These are phyloP conservation scores for Empidonax alnorum DNA, from an alignment of 2,113 vertebrate genomes.

Conservation along the genomic window DNA sequence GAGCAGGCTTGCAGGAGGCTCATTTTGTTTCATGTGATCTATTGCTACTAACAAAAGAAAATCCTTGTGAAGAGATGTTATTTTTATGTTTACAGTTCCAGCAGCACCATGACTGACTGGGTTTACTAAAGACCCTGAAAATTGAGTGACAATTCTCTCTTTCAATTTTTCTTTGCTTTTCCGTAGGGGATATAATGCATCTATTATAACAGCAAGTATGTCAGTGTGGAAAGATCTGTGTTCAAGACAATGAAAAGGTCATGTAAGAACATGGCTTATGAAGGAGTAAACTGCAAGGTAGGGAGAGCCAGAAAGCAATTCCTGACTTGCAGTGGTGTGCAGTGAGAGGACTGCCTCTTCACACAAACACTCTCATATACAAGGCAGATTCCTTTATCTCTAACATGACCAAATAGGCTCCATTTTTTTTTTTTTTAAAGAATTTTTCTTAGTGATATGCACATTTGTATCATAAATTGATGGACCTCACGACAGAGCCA, in stretches of 20 bases:
- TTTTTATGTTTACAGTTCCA: background rate
- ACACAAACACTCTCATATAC: background rate
- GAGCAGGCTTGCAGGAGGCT: background rate
- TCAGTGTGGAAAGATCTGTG: background rate
- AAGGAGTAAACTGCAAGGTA: background rate
- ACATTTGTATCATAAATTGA: background rate
- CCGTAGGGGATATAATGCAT: fast-evolving
- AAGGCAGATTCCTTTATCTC: no score
- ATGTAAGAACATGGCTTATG: fast-evolving
- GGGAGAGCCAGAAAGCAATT: background rate
- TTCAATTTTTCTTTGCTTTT: background rate
- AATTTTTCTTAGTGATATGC: background rate
- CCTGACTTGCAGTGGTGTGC: fast-evolving
- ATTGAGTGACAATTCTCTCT: background rate
- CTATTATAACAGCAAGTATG: background rate
- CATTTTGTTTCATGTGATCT: background rate
- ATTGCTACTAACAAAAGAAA: background rate
- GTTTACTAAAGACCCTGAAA: background rate
- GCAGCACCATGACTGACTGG: background rate
- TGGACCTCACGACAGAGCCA: background rate
- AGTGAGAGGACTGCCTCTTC: background rate
- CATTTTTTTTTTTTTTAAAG: background rate
- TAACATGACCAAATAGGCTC: background rate
- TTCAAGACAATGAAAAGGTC: background rate
- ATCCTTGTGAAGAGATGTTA: background rate